These are phyloP conservation scores for Triplophysa bombifrons DNA, from an alignment of 2,797 vertebrate genomes.

Conservation along the genomic window DNA sequence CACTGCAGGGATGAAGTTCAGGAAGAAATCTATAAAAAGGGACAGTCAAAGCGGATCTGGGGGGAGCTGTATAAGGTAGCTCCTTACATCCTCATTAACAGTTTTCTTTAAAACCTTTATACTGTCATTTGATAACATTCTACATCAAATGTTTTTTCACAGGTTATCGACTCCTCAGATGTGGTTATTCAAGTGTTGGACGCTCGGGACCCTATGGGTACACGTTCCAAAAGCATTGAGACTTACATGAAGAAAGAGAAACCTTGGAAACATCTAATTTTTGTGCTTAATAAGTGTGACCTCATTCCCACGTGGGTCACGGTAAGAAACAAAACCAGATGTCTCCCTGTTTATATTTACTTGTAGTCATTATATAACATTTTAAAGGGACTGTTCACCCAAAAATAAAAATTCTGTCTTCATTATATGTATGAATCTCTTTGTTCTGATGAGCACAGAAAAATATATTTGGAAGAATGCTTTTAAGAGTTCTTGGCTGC, in stretches of 20 bases:
- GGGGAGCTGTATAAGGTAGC: constrained; percentile 97
- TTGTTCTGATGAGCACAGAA: too few relatives aligned
- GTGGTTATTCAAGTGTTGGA: constrained; percentile 97
- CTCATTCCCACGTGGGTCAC: constrained; percentile 97
- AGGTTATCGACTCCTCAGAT: constrained; percentile 98
- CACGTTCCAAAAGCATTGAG: constrained; percentile 93
- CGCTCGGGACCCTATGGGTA: constrained; percentile 93
- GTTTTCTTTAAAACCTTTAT: not conserved
- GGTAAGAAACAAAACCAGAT: constrained; percentile 71
- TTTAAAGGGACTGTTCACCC: too few relatives aligned
- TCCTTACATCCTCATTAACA: not conserved
- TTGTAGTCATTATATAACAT: too few relatives aligned
- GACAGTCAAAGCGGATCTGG: constrained; percentile 98
- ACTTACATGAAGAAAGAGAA: constrained; percentile 95
- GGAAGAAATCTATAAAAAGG: constrained; percentile 97
- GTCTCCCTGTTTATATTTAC: too few relatives aligned
- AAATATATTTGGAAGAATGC: too few relatives aligned
- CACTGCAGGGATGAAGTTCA: constrained; percentile 83
- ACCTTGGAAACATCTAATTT: constrained; percentile 95
- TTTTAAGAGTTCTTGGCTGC: too few relatives aligned
- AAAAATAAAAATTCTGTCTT: too few relatives aligned
- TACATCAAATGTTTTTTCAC: constrained; percentile 23
- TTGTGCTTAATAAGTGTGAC: constrained; percentile 98
- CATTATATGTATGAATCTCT: too few relatives aligned
- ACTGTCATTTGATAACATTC: not conserved